These are phyloP conservation scores for Acronicta aceris DNA, from an alignment of 2,888 invertebrate species.

Conservation along the genomic window DNA sequence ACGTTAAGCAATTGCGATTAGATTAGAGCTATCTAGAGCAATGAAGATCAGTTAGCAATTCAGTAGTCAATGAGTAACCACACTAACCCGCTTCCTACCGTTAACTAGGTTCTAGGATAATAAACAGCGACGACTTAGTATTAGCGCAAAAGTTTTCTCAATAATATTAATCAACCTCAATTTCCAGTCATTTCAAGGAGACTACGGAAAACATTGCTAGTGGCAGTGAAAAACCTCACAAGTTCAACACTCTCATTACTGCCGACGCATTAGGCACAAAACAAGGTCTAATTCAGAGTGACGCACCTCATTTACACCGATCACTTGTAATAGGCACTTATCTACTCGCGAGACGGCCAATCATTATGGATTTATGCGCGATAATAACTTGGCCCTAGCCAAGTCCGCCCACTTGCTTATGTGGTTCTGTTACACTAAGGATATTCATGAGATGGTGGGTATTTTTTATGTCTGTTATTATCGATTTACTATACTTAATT, in stretches of 20 bases:
- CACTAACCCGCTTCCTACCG: too few relatives aligned
- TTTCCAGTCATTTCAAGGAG: too few relatives aligned
- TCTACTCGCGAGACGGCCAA: conserved; percentile 65
- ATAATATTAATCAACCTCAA: too few relatives aligned
- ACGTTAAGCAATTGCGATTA: too few relatives aligned
- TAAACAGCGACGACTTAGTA: too few relatives aligned
- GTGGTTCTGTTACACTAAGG: conserved; percentile 23
- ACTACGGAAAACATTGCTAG: too few relatives aligned
- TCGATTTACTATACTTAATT: conserved; percentile 43
- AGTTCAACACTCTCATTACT: conserved; percentile 54
- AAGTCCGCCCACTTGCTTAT: conserved; percentile 59
- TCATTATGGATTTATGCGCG: conserved; percentile 81
- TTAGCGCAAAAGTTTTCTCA: too few relatives aligned
- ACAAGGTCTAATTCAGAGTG: conserved; percentile 65
- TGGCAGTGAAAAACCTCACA: too few relatives aligned
- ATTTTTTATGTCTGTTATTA: conserved; percentile 43
- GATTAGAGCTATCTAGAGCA: too few relatives aligned
- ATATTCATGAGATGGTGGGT: conserved; percentile 28
- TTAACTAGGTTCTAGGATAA: too few relatives aligned
- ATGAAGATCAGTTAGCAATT: too few relatives aligned
- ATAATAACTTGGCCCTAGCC: conserved; percentile 70
- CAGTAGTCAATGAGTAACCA: too few relatives aligned
- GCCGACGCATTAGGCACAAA: conserved; percentile 64
- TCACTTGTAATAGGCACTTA: conserved; percentile 73
- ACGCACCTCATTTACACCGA: conserved; percentile 77